A percentile compares a stretch with the other conserved stretches of the same genome.
Conservation (phyloP, 2,888 invertebrate genomes). For the Napeogenes sylphis region DNA sequence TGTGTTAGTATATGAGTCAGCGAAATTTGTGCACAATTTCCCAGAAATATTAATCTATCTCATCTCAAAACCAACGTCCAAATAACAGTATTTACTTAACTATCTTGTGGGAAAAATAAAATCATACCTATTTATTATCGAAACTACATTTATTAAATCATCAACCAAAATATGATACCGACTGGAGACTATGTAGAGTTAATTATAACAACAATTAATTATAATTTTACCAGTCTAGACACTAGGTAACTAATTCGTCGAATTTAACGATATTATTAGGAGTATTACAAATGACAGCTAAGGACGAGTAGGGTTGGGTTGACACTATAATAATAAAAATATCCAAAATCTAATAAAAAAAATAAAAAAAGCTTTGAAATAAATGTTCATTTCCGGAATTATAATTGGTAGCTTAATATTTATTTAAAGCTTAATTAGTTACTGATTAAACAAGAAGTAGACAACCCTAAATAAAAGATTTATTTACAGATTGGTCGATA, state of each 20-base stretch:
- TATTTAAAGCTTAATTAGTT: too few relatives aligned
- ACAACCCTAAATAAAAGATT: slow-evolving; percentile 12
- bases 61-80: too few relatives aligned
- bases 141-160: too few relatives aligned
- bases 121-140: too few relatives aligned
- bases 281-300: neutral
- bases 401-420: too few relatives aligned
- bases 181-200: neutral
- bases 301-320: slow-evolving; percentile 5
- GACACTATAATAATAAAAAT: too few relatives aligned
- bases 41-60: neutral
- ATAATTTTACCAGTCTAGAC: slow-evolving; percentile 17
- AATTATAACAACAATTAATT: slow-evolving; percentile 5
- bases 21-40: neutral
- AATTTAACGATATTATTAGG: slow-evolving; percentile 7
- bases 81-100: too few relatives aligned
- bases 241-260: slow-evolving; percentile 20
- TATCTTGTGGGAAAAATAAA: too few relatives aligned
- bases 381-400: too few relatives aligned
- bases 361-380: too few relatives aligned
- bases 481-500: slow-evolving; percentile 14
- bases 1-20: neutral
- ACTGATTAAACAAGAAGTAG: neutral
- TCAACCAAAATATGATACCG: too few relatives aligned
- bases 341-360: too few relatives aligned